A percentile compares a stretch with the other conserved stretches of the same genome.
Evolutionary conservation across 2,797 vertebrate species (phyloP).

Genomic region (Hybognathus amarus): DNA sequence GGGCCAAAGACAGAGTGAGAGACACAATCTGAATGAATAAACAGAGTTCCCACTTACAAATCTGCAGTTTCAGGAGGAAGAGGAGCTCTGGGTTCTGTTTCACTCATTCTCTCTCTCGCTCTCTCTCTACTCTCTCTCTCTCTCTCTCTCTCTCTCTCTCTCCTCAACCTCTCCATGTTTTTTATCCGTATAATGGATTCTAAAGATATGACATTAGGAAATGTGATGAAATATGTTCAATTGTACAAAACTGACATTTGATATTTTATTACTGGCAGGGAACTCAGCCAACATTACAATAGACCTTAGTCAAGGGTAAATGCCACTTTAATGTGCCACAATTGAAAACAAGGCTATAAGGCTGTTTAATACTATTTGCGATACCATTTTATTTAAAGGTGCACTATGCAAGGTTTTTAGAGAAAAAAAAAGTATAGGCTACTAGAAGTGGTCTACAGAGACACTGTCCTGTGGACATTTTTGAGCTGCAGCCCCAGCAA

Average conservation of each 20-base stretch:
- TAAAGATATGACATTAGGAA: background rate
- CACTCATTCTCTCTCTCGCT: slow-evolving; percentile 21
- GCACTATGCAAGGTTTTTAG: background rate
- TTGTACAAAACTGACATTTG: background rate
- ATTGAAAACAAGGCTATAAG: slow-evolving; percentile 1
- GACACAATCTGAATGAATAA: slow-evolving; percentile 45
- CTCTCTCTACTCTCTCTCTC: slow-evolving; percentile 7
- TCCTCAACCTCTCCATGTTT: background rate
- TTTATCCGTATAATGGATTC: background rate
- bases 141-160: background rate
- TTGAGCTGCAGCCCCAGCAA: background rate
- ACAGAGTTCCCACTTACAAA: slow-evolving; percentile 37
- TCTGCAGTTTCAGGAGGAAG: slow-evolving; percentile 27
- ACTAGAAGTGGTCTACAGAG: background rate
- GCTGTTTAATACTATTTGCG: background rate
- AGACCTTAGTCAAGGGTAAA: background rate
- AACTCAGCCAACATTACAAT: background rate
- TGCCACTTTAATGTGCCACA: background rate
- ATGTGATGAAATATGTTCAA: background rate
- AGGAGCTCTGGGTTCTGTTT: slow-evolving; percentile 24
- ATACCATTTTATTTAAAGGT: background rate
- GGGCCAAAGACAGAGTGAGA: slow-evolving; percentile 25
- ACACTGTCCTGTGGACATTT: background rate
- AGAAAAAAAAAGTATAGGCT: background rate
- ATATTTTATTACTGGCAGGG: slow-evolving; percentile 12